A percentile compares a stretch with the other conserved stretches of the same genome.
These are phyloP conservation scores for Rhogogaster chlorosoma DNA, from an alignment of 2,888 invertebrate species.

Conservation along the genomic window DNA sequence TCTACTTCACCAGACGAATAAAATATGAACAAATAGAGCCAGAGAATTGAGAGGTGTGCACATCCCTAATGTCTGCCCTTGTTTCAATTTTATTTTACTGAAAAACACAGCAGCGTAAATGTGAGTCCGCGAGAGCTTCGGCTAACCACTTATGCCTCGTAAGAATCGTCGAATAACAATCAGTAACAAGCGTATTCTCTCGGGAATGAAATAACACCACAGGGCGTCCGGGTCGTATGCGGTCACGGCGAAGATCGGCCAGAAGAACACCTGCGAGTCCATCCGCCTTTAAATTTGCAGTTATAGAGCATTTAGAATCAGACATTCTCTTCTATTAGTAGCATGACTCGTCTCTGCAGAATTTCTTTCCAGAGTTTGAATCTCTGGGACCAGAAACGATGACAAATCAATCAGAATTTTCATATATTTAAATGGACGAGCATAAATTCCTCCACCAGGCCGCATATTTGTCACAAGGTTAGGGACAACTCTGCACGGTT, in stretches of 20 bases:
- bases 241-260: constrained; percentile 7
- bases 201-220: constrained; percentile 38
- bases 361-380: neutral
- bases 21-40: neutral
- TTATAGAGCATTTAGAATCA: neutral
- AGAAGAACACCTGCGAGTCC: constrained; percentile 14
- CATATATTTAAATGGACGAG: neutral
- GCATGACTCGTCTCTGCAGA: neutral
- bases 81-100: constrained; percentile 35
- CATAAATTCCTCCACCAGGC: neutral
- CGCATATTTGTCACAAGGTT: constrained; percentile 10
- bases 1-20: neutral
- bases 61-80: neutral
- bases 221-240: constrained; percentile 35
- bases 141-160: constrained; percentile 41
- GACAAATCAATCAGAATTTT: neutral
- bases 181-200: constrained; percentile 23
- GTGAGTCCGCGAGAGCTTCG: constrained; percentile 9
- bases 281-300: constrained; percentile 15
- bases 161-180: constrained; percentile 40
- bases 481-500: neutral
- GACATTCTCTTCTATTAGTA: neutral
- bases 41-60: neutral
- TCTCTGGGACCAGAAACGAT: neutral
- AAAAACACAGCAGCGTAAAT: neutral